Evolutionary conservation across 2,797 vertebrate genomes (phyloP).

Genomic region (Pygocentrus nattereri): DNA sequence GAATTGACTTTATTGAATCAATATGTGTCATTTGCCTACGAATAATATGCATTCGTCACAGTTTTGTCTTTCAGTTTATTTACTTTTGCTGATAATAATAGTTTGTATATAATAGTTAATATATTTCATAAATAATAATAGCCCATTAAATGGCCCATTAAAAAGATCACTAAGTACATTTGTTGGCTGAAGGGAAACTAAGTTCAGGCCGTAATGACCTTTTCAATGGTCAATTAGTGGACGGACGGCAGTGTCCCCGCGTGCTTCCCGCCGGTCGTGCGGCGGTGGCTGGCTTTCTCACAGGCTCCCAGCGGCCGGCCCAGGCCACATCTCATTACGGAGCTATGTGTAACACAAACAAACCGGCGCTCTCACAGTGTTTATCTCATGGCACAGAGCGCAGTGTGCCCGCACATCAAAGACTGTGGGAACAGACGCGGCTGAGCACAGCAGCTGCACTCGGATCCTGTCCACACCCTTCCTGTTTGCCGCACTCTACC

Average conservation of each 20-base stretch:
- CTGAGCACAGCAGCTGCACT: constrained; percentile 79
- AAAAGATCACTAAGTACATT: too few relatives aligned
- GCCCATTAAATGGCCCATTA: too few relatives aligned
- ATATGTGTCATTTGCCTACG: too few relatives aligned
- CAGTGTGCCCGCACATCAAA: constrained; percentile 82
- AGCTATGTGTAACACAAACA: constrained; percentile 78
- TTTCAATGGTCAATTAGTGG: constrained; percentile 47
- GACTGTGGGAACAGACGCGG: constrained; percentile 82
- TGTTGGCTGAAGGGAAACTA: too few relatives aligned
- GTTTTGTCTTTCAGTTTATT: neutral
- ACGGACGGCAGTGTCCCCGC: constrained; percentile 44
- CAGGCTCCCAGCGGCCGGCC: constrained; percentile 51
- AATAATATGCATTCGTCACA: too few relatives aligned
- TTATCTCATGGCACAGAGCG: constrained; percentile 82
- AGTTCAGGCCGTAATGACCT: neutral
- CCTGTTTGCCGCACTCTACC: constrained; percentile 82
- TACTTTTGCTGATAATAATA: too few relatives aligned
- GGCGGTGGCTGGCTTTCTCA: constrained; percentile 52
- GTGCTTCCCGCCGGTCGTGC: constrained; percentile 52
- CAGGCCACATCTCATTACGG: constrained; percentile 66
- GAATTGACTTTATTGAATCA: too few relatives aligned
- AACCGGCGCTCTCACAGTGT: constrained; percentile 72
- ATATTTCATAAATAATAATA: too few relatives aligned
- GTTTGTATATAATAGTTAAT: too few relatives aligned
- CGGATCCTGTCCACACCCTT: constrained; percentile 88